Base-by-base conservation (phyloP, 2,797 vertebrate species). In the Sebastiscus tertius region DNA sequence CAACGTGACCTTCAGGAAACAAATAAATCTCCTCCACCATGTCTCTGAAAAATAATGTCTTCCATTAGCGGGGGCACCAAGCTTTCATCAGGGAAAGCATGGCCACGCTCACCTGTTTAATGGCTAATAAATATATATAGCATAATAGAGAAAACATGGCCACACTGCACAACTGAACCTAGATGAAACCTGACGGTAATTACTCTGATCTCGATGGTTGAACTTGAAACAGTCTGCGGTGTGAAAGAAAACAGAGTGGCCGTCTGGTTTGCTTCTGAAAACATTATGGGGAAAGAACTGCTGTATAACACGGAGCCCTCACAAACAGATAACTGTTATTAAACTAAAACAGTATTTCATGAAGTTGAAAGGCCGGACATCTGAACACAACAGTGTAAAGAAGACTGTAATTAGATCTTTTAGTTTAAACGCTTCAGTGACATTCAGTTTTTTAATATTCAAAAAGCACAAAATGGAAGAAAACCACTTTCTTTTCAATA, bases 1-100 rank as follows among this genome's bases (percentile, higher is more conserved):
- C 90, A 91, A 69, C 69, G 73, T 87, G 93, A 94, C 92, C 93
- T 95, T 94, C 87, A 75, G 74, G 67, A 84, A 80, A 81, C 78
- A 87, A 87, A 87, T 90, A 89, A 86, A 85, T 90, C 80, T 83
- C 75, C 61, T 77, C 77, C 49, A 12, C 67, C 29, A 9, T 34
- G 77, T 80, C 74, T 72, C 67, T 66, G 82, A 79, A 78, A 90
- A 91, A 90, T 89, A 90, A 91, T 88, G 82, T 89, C 71, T 80
- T 83, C 83, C 74, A 90, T 92, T 89, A 90, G 80, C 1, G 39
- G 31, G 63, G 58, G 85, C 80, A 54, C n/a, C 11, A 29, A 75
- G 70, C 83, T 89, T 84, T 75, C 60, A 86, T 86, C 77, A 74
- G 60, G 63, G 68, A 75, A 56, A 73, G 67, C 66, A 52, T 34